A percentile compares a stretch with the other conserved stretches of the same genome.
Evolutionary conservation across 2,888 invertebrate genomes (phyloP).

Genomic region (Hypena proboscidalis): DNA sequence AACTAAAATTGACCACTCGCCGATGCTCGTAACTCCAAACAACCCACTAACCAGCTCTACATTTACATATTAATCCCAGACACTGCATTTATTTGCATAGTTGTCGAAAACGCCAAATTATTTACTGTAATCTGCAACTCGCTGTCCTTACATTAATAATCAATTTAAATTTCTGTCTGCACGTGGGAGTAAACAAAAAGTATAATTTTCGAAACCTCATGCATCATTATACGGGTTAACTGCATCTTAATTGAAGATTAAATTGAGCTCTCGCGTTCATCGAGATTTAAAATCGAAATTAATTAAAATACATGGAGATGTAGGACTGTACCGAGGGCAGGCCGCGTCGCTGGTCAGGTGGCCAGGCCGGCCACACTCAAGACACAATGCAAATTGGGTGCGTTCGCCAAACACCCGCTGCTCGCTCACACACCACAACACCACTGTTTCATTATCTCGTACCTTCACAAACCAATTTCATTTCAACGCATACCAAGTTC

Average conservation of each 20-base stretch:
- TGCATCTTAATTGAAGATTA: conserved; percentile 41
- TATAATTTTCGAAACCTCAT: conserved; percentile 29
- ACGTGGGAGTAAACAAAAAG: conserved; percentile 17
- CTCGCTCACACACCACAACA: too few species aligned
- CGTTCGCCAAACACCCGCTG: conserved; percentile 18
- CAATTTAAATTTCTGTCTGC: conserved; percentile 27
- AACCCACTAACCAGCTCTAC: conserved; percentile 6
- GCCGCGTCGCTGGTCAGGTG: neutral
- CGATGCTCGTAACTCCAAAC: conserved; percentile 24
- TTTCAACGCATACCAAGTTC: conserved; percentile 32
- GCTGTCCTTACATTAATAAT: conserved; percentile 32
- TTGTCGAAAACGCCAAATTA: conserved; percentile 24
- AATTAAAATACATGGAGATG: conserved; percentile 25
- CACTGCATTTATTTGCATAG: conserved; percentile 22
- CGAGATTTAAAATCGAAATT: conserved; percentile 36
- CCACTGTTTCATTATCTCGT: conserved; percentile 45
- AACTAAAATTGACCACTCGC: conserved; percentile 37
- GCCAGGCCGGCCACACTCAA: conserved; percentile 19
- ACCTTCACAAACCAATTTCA: conserved; percentile 39
- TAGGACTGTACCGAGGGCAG: neutral
- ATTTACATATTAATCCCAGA: conserved; percentile 22
- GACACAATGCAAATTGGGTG: conserved; percentile 47
- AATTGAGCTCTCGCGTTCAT: conserved; percentile 31
- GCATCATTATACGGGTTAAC: conserved; percentile 30
- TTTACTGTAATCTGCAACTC: conserved; percentile 27